A percentile compares a stretch with the other conserved stretches of the same genome.
phyloP scores from a whole-genome alignment of 2,113 vertebrate species.

The Pygoscelis adeliae region DNA sequence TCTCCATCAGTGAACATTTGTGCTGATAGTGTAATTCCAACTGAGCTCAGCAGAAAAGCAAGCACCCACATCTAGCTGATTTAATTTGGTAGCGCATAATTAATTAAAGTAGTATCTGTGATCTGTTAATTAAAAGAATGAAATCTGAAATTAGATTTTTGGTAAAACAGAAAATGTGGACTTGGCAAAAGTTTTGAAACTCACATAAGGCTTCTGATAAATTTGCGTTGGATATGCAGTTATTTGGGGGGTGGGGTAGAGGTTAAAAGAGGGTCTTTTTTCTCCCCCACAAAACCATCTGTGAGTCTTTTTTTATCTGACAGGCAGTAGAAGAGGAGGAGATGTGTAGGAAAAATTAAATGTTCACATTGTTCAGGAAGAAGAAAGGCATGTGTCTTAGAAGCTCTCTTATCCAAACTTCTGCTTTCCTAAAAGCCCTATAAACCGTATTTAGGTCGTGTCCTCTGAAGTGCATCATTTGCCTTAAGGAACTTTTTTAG shows the following conservation, averaged over 20 bases:
- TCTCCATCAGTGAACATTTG: constrained; percentile 3
- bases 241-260: constrained; percentile 61
- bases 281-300: constrained; percentile 63
- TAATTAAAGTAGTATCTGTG: constrained; percentile 71
- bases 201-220: constrained; percentile 62
- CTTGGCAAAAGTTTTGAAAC: constrained; percentile 68
- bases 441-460: neutral
- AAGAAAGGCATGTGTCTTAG: constrained; percentile 47
- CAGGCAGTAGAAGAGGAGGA: constrained; percentile 64
- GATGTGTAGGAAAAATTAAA: constrained; percentile 65
- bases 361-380: constrained; percentile 59
- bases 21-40: constrained; percentile 27
- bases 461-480: constrained; percentile 9
- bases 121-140: constrained; percentile 73
- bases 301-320: constrained; percentile 67
- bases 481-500: constrained; percentile 10
- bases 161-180: constrained; percentile 49
- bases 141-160: constrained; percentile 66
- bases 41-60: constrained; percentile 51
- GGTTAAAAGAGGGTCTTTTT: constrained; percentile 58
- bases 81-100: constrained; percentile 64
- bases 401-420: constrained; percentile 26
- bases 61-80: constrained; percentile 30
- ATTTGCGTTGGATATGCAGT: constrained; percentile 38
- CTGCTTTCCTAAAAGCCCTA: neutral